Conservation (phyloP, 35 echinoderm and acorn worm genomes). For the Apostichopus japonicus region DNA sequence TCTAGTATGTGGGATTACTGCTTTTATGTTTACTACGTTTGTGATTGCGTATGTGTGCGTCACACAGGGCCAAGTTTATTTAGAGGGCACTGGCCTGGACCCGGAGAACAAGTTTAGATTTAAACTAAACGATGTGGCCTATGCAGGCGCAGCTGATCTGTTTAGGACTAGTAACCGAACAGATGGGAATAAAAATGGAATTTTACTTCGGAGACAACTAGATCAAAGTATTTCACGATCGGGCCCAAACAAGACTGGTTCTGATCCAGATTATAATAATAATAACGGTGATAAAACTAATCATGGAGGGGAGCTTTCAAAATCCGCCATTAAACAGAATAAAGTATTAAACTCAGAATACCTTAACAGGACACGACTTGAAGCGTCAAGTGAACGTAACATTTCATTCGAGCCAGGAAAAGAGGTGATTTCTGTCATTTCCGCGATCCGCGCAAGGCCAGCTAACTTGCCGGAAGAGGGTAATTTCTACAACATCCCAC, state of each 20-base stretch:
- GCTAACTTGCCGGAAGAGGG: constrained; percentile 81
- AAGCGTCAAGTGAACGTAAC: constrained; percentile 19
- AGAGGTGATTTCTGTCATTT: constrained; percentile 50
- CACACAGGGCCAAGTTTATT: constrained; percentile 30
- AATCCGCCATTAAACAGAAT: constrained; percentile 2
- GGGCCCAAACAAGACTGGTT: constrained; percentile 29
- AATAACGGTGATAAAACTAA: neutral
- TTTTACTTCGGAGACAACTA: constrained; percentile 78
- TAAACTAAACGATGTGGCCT: neutral
- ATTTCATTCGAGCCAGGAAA: constrained; percentile 55
- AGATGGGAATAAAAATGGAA: constrained; percentile 28
- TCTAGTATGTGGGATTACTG: constrained; percentile 10
- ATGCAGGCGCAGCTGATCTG: neutral
- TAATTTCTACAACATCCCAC: constrained; percentile 92
- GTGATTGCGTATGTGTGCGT: constrained; percentile 41
- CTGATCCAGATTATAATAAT: neutral
- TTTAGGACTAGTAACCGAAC: neutral
- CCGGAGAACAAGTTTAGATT: constrained; percentile 5
- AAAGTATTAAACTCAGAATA: constrained; percentile 60
- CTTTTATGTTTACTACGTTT: constrained; percentile 1
- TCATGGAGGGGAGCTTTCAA: constrained; percentile 30
- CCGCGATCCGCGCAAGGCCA: constrained; percentile 40
- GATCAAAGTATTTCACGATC: constrained; percentile 87
- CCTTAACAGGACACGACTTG: constrained; percentile 34
- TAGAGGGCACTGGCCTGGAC: neutral